These are phyloP conservation scores for Bujurquina vittata DNA, from an alignment of 2,113 vertebrate genomes.

Conservation along the genomic window DNA sequence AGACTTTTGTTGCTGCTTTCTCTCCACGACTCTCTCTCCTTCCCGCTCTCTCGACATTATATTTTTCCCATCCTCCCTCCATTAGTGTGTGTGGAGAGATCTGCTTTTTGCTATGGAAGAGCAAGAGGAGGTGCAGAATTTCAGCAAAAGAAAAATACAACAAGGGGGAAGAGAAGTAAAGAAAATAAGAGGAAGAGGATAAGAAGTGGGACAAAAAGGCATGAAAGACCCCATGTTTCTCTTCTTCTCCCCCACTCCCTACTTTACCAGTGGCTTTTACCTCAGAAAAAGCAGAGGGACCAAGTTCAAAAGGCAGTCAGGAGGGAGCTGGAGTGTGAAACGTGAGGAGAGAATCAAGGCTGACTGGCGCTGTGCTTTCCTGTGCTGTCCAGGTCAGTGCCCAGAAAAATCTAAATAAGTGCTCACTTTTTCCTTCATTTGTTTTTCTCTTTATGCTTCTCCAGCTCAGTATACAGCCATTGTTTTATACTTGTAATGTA, in stretches of 20 bases:
- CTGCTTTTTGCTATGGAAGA: slow-evolving; percentile 52
- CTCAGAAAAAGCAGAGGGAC: slow-evolving; percentile 45
- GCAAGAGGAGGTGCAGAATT: slow-evolving; percentile 51
- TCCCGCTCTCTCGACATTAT: slow-evolving; percentile 35
- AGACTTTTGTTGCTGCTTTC: slow-evolving; percentile 79
- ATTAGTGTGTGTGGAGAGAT: slow-evolving; percentile 35
- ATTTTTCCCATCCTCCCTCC: slow-evolving; percentile 58
- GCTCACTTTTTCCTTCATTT: slow-evolving; percentile 9
- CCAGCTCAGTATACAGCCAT: not conserved
- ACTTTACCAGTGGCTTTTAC: slow-evolving; percentile 55
- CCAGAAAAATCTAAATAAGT: slow-evolving; percentile 28
- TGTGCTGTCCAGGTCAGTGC: slow-evolving; percentile 66
- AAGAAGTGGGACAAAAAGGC: slow-evolving; percentile 20
- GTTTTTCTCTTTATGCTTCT: not conserved
- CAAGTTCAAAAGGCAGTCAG: slow-evolving; percentile 58
- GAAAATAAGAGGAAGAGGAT: slow-evolving; percentile 25
- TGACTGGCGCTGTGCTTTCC: slow-evolving; percentile 39
- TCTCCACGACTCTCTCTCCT: slow-evolving; percentile 19
- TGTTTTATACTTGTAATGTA: too few species aligned
- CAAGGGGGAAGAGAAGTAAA: slow-evolving; percentile 24
- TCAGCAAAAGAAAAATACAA: slow-evolving; percentile 42
- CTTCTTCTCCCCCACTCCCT: slow-evolving; percentile 28
- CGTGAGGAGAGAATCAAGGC: slow-evolving; percentile 49
- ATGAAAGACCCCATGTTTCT: not conserved
- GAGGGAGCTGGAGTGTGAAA: slow-evolving; percentile 68